These are phyloP conservation scores for Branchinecta lynchi DNA, from an alignment of 1,140 invertebrate genomes.

Conservation along the genomic window DNA sequence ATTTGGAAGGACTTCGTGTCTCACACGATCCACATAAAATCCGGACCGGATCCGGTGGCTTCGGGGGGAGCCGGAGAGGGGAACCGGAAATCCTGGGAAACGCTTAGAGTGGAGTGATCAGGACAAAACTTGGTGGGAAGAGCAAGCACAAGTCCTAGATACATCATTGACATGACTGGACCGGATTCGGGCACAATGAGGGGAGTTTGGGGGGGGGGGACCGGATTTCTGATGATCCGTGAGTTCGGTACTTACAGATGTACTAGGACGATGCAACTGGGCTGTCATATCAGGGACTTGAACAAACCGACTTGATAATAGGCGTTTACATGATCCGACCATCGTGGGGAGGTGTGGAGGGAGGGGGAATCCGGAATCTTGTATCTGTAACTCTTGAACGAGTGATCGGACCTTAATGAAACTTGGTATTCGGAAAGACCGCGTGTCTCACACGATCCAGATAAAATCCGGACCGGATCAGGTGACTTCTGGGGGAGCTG, in stretches of 20 bases:
- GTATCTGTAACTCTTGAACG: background rate
- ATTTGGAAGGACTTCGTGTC: too few relatives aligned
- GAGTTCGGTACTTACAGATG: background rate
- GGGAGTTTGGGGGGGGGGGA: background rate
- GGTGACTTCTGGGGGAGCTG: too few relatives aligned
- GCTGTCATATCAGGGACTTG: background rate
- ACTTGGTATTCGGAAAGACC: slow-evolving; percentile 4
- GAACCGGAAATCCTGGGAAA: slow-evolving; percentile 9
- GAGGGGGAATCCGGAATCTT: background rate
- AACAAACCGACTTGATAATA: slow-evolving; percentile 6
- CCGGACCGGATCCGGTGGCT: background rate
- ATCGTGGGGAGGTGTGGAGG: too few relatives aligned
- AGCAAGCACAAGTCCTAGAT: background rate
- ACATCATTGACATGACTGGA: slow-evolving; percentile 1
- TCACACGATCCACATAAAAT: too few relatives aligned
- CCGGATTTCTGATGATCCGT: too few relatives aligned
- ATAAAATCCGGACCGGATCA: too few relatives aligned
- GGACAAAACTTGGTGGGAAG: too few relatives aligned
- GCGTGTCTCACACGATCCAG: too few relatives aligned
- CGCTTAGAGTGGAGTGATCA: too few relatives aligned
- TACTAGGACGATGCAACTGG: background rate
- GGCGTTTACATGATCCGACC: background rate
- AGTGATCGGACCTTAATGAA: slow-evolving; percentile 10
- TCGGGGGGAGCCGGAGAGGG: slow-evolving; percentile 7
- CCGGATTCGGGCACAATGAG: background rate